phyloP scores from a whole-genome alignment of 2,113 vertebrate genomes.

The Leucopternis melanops region DNA sequence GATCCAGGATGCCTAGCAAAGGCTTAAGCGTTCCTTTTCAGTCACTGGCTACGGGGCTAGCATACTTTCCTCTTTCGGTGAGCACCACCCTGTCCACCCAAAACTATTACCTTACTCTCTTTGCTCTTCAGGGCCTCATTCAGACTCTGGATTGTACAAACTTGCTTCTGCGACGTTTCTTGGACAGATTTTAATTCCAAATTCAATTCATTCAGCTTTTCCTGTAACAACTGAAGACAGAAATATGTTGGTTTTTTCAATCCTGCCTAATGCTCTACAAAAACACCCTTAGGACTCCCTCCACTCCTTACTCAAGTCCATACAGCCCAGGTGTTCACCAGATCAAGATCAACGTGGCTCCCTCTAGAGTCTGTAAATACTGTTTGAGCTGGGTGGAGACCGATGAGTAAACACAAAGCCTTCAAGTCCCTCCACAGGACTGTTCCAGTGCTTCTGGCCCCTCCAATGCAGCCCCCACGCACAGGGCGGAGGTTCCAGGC shows the following conservation, averaged over 20 bases:
- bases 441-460: neutral
- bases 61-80: neutral
- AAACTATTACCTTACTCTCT: conserved; percentile 81
- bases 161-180: conserved; percentile 79
- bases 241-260: neutral
- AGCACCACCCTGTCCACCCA: neutral
- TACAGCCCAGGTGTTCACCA: neutral
- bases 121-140: conserved; percentile 77
- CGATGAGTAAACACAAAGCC: neutral
- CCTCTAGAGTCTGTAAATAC: neutral
- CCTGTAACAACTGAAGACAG: conserved; percentile 81
- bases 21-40: neutral
- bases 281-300: neutral
- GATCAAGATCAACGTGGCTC: neutral
- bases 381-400: neutral
- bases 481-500: neutral
- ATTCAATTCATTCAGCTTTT: conserved; percentile 80
- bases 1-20: neutral
- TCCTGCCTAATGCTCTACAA: neutral
- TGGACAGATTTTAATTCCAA: conserved; percentile 74
- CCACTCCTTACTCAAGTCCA: neutral
- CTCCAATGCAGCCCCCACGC: neutral
- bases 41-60: neutral
- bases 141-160: conserved; percentile 79
- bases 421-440: neutral